phyloP scores from a whole-genome alignment of 2,888 invertebrate species.

The Hypomecis punctinalis region DNA sequence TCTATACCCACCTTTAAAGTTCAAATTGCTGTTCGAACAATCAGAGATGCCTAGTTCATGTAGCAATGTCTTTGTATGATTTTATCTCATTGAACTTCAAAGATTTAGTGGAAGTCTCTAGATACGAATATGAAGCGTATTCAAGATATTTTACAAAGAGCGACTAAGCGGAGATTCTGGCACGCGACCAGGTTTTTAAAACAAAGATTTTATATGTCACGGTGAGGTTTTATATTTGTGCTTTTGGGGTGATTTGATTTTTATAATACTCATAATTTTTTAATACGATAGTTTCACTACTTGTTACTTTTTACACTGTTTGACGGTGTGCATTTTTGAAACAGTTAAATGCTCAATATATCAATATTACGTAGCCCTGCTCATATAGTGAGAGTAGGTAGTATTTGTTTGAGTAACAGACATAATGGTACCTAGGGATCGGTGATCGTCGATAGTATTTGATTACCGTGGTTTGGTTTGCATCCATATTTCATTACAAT shows the following conservation, averaged over 20 bases:
- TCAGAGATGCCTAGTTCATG: constrained; percentile 10
- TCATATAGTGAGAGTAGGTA: too few species aligned
- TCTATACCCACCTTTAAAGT: constrained; percentile 21
- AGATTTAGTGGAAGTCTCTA: constrained; percentile 18
- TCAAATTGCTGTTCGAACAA: constrained; percentile 13
- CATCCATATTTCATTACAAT: too few species aligned
- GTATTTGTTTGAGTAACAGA: too few species aligned
- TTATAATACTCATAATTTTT: neutral
- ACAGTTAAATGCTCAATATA: too few species aligned
- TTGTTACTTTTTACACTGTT: too few species aligned
- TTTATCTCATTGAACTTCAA: constrained; percentile 30
- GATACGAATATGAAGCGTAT: constrained; percentile 20
- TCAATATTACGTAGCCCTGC: too few species aligned
- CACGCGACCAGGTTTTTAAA: constrained; percentile 30
- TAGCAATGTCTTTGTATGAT: constrained; percentile 20
- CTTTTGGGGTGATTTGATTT: constrained; percentile 3
- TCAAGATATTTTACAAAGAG: constrained; percentile 20
- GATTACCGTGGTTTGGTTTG: too few species aligned
- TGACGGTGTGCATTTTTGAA: too few species aligned
- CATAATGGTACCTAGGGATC: too few species aligned
- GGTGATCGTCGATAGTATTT: too few species aligned
- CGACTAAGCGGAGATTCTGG: constrained; percentile 31
- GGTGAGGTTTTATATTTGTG: constrained; percentile 7
- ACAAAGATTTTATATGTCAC: constrained; percentile 31
- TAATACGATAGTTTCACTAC: too few species aligned